Evolutionary conservation across 2,113 vertebrate genomes (phyloP).

Genomic region (Scopus umbretta): DNA sequence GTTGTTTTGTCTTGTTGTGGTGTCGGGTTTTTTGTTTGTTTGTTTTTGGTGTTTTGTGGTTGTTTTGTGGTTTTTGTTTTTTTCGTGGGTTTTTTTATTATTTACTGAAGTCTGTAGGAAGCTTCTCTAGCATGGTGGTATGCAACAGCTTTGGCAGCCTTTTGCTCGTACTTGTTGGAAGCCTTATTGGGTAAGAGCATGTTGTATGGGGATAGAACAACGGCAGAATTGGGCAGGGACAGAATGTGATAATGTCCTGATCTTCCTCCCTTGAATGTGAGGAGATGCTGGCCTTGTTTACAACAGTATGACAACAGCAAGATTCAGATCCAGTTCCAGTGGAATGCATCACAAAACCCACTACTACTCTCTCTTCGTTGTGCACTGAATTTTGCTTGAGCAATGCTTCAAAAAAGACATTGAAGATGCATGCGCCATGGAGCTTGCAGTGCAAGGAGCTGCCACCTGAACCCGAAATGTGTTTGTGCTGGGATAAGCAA

Average conservation of each 20-base stretch:
- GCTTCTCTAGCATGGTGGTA: neutral
- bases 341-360: neutral
- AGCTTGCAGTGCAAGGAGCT: neutral
- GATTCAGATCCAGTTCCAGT: fast-evolving
- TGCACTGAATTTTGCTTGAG: neutral
- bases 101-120: neutral
- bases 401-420: neutral
- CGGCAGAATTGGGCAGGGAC: neutral
- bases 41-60: neutral
- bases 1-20: neutral
- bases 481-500: neutral
- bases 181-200: neutral
- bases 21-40: no score
- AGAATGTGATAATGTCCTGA: neutral
- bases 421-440: fast-evolving
- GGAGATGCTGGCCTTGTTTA: neutral
- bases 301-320: neutral
- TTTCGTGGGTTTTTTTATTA: no score
- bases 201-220: neutral
- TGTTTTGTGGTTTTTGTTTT: no score
- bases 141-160: neutral
- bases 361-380: neutral
- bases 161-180: neutral
- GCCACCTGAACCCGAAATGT: neutral
- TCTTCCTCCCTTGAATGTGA: neutral